phyloP scores from a whole-genome alignment of 1,140 invertebrate genomes.

The Lucilia sericata region DNA sequence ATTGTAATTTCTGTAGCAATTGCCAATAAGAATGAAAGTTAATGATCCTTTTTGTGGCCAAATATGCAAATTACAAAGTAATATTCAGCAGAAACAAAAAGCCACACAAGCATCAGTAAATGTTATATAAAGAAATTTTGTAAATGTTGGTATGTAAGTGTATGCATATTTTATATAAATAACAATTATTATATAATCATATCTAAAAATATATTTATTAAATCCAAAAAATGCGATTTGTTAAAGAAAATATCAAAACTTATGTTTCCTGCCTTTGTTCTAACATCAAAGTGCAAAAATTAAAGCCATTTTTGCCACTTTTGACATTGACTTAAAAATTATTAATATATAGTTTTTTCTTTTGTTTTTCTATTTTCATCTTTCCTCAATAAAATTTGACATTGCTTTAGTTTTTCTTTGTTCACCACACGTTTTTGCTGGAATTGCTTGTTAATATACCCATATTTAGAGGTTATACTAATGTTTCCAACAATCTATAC shows the following conservation, averaged over 20 bases:
- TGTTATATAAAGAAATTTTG: too few species aligned
- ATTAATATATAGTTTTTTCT: not conserved
- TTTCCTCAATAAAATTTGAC: not conserved
- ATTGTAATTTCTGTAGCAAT: constrained; percentile 44
- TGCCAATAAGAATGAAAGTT: constrained; percentile 43
- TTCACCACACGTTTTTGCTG: not conserved
- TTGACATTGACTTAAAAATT: too few species aligned
- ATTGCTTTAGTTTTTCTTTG: not conserved
- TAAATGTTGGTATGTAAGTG: not conserved
- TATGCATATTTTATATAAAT: not conserved
- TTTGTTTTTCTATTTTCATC: not conserved
- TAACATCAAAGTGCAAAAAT: not conserved
- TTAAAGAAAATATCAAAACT: not conserved
- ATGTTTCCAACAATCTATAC: not conserved
- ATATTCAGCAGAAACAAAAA: constrained; percentile 13
- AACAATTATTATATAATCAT: not conserved
- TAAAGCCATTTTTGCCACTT: not conserved
- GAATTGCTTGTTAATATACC: constrained; percentile 21
- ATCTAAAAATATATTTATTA: not conserved
- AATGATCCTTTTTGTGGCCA: constrained; percentile 44
- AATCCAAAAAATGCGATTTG: not conserved
- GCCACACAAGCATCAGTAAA: too few species aligned
- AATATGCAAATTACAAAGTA: constrained; percentile 38
- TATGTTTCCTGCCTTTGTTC: not conserved
- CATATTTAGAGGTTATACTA: constrained; percentile 37